Evolutionary conservation across 2,113 vertebrate genomes (phyloP).

Genomic region (Otus sunia): DNA sequence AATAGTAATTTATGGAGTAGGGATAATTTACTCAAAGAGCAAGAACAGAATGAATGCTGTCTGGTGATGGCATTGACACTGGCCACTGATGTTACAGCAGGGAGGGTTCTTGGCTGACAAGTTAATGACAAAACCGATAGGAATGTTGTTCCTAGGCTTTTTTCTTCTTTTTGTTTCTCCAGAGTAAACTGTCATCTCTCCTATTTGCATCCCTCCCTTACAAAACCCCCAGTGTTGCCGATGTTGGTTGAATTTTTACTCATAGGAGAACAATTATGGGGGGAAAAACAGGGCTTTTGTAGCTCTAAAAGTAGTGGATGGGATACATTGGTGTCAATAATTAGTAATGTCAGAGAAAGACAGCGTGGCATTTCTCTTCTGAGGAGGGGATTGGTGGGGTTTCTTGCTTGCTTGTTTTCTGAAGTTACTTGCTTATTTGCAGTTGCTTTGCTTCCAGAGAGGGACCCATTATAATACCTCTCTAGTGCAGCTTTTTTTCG

Average conservation of each 20-base stretch:
- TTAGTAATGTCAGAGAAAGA: not conserved
- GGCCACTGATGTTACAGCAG: not conserved
- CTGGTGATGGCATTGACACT: not conserved
- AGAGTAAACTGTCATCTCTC: not conserved
- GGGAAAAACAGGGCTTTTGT: not conserved
- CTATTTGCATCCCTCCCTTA: not conserved
- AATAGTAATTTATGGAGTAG: not conserved
- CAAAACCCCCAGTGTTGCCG: not conserved
- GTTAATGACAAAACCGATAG: not conserved
- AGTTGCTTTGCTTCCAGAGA: not conserved
- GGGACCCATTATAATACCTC: not conserved
- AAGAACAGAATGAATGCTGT: not conserved
- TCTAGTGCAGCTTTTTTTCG: not conserved
- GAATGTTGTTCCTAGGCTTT: not conserved
- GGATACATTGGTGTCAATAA: not conserved
- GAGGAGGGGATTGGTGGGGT: not conserved
- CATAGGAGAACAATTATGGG: not conserved
- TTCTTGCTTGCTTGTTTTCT: not conserved
- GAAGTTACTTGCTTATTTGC: not conserved
- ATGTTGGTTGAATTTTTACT: not conserved
- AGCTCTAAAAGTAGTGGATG: not conserved
- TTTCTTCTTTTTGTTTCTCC: not conserved
- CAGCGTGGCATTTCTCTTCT: fast-evolving
- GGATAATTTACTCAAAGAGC: not conserved
- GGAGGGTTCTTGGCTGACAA: not conserved